These are phyloP conservation scores for Acleris cristana DNA, from an alignment of 2,888 invertebrate species.

Conservation along the genomic window DNA sequence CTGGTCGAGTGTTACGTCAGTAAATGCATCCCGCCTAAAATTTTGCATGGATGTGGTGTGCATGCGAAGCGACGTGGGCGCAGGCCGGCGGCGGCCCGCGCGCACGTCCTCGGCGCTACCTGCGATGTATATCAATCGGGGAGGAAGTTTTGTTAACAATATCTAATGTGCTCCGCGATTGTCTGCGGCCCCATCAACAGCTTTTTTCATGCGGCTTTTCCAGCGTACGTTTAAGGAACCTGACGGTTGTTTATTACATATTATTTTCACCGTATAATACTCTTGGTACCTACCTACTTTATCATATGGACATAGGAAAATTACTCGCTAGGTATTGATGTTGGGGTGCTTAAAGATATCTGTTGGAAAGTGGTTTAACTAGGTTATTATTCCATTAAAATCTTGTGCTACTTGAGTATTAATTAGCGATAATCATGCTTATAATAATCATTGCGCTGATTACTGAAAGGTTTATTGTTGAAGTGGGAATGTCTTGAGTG, in stretches of 20 bases:
- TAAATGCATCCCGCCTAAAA: constrained; percentile 82
- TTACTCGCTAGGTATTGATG: constrained; percentile 9
- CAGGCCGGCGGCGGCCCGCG: constrained; percentile 57
- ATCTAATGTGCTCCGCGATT: constrained; percentile 79
- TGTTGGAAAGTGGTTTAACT: constrained; percentile 68
- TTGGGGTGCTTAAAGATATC: constrained; percentile 55
- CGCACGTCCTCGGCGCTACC: constrained; percentile 78
- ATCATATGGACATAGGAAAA: constrained; percentile 21
- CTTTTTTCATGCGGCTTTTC: constrained; percentile 66
- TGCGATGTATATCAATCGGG: constrained; percentile 81
- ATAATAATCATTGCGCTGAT: constrained; percentile 66
- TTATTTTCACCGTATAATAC: constrained; percentile 40
- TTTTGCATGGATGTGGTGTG: constrained; percentile 82
- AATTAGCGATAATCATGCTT: constrained; percentile 76
- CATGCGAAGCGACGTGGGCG: constrained; percentile 70
- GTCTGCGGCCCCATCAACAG: constrained; percentile 76
- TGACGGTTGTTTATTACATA: constrained; percentile 71
- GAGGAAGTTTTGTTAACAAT: constrained; percentile 84
- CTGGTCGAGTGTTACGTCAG: constrained; percentile 69
- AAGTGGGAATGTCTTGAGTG: constrained; percentile 67
- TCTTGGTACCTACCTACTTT: constrained; percentile 52
- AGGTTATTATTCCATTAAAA: constrained; percentile 78
- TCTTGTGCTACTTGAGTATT: constrained; percentile 71
- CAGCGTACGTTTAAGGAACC: constrained; percentile 61
- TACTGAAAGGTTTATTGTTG: constrained; percentile 63